These are phyloP conservation scores for Jaculus jaculus DNA, from an alignment of 2,113 vertebrate species.

Conservation along the genomic window DNA sequence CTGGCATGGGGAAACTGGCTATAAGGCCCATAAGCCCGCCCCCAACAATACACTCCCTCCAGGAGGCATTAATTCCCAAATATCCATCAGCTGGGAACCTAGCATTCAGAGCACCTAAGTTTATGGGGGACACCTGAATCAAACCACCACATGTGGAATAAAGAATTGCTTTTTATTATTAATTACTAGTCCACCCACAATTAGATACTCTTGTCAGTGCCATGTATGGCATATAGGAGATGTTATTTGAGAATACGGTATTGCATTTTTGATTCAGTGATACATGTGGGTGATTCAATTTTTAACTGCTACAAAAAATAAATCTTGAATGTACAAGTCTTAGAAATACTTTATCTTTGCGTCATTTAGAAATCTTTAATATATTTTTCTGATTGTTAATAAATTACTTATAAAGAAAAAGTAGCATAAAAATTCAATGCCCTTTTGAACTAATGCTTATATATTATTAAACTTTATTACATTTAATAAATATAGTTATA, in stretches of 20 bases:
- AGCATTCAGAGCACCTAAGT: too few species aligned
- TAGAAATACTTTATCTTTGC: slow-evolving; percentile 44
- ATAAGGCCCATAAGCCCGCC: too few species aligned
- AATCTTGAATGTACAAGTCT: slow-evolving; percentile 63
- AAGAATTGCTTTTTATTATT: not conserved
- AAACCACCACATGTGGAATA: not conserved
- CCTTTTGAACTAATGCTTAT: not conserved
- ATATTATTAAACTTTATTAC: not conserved
- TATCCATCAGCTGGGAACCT: too few species aligned
- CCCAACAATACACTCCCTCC: too few species aligned
- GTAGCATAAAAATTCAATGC: slow-evolving; percentile 6
- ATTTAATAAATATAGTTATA: slow-evolving; percentile 2
- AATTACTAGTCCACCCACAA: not conserved
- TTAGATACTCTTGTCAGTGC: not conserved
- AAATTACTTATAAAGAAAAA: not conserved
- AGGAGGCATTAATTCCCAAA: too few species aligned
- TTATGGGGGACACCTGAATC: too few species aligned
- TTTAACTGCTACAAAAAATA: slow-evolving; percentile 69
- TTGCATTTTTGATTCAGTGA: slow-evolving; percentile 51
- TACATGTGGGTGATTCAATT: slow-evolving; percentile 52
- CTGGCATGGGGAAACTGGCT: too few species aligned
- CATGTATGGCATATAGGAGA: not conserved
- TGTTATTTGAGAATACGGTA: not conserved
- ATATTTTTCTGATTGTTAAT: not conserved
- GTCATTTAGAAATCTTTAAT: slow-evolving; percentile 59